Evolutionary conservation across 2,888 invertebrate genomes (phyloP).

Genomic region (Drosophila sordidula): DNA sequence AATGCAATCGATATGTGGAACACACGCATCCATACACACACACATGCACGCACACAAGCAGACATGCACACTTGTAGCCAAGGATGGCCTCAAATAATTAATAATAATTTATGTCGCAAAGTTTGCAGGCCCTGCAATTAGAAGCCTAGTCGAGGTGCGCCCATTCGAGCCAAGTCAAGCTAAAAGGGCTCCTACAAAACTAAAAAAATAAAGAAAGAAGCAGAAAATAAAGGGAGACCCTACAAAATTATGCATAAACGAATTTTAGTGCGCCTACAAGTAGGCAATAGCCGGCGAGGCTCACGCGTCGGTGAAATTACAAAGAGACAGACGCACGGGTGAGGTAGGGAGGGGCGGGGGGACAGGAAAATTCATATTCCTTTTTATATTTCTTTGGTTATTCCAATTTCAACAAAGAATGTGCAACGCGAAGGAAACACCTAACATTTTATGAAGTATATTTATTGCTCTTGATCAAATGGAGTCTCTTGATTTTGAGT

Average conservation of each 20-base stretch:
- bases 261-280: constrained; percentile 83
- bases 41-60: constrained; percentile 16
- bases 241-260: constrained; percentile 81
- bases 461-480: too few relatives aligned
- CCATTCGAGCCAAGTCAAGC: constrained; percentile 10
- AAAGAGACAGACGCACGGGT: constrained; percentile 33
- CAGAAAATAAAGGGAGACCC: constrained; percentile 15
- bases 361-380: not conserved
- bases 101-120: constrained; percentile 73
- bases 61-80: not conserved
- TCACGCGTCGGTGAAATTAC: constrained; percentile 54
- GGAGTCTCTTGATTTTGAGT: too few relatives aligned
- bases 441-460: too few relatives aligned
- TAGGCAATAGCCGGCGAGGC: constrained; percentile 69
- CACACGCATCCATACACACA: constrained; percentile 60
- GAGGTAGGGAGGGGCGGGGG: not conserved
- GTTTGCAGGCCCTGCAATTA: constrained; percentile 70
- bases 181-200: too few relatives aligned
- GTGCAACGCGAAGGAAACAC: too few relatives aligned
- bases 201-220: not conserved
- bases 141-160: constrained; percentile 28
- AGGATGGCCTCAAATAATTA: constrained; percentile 66
- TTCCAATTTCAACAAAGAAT: too few relatives aligned
- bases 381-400: not conserved
- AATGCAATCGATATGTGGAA: constrained; percentile 76